These are phyloP conservation scores for Ennomos quercinarius DNA, from an alignment of 2,888 invertebrate species.

Conservation along the genomic window DNA sequence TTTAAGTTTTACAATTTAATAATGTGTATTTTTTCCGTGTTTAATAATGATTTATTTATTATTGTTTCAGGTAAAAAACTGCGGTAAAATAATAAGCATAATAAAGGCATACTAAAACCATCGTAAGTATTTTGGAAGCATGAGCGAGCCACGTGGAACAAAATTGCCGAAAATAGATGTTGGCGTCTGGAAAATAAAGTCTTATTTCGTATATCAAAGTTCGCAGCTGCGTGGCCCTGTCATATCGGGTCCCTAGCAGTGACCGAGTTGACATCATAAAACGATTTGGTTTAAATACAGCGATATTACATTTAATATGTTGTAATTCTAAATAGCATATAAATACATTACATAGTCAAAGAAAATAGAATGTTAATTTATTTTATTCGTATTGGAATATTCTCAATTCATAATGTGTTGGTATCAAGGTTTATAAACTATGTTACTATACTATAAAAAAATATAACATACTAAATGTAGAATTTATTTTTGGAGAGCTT, in stretches of 20 bases:
- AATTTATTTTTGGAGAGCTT: too few relatives aligned
- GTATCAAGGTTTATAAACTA: too few relatives aligned
- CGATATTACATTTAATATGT: too few relatives aligned
- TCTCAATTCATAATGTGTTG: too few relatives aligned
- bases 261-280: slow-evolving; percentile 6
- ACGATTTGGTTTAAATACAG: too few relatives aligned
- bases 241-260: neutral
- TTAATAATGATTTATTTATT: slow-evolving; percentile 39
- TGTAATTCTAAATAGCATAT: too few relatives aligned
- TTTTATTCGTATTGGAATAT: neutral
- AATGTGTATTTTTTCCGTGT: too few relatives aligned
- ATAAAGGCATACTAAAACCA: neutral
- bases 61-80: slow-evolving; percentile 73
- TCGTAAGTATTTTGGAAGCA: slow-evolving; percentile 38
- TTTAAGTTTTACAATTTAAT: too few relatives aligned
- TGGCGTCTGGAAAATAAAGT: slow-evolving; percentile 7
- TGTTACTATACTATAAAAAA: too few relatives aligned
- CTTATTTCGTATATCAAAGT: slow-evolving; percentile 3
- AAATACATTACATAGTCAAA: too few relatives aligned
- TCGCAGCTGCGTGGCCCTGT: slow-evolving; percentile 33
- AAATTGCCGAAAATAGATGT: slow-evolving; percentile 7
- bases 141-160: slow-evolving; percentile 20
- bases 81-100: neutral
- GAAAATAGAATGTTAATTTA: slow-evolving; percentile 2
- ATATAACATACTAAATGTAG: too few relatives aligned